Evolutionary conservation across 2,888 invertebrate genomes (phyloP).

Genomic region (Pandemis corylana): DNA sequence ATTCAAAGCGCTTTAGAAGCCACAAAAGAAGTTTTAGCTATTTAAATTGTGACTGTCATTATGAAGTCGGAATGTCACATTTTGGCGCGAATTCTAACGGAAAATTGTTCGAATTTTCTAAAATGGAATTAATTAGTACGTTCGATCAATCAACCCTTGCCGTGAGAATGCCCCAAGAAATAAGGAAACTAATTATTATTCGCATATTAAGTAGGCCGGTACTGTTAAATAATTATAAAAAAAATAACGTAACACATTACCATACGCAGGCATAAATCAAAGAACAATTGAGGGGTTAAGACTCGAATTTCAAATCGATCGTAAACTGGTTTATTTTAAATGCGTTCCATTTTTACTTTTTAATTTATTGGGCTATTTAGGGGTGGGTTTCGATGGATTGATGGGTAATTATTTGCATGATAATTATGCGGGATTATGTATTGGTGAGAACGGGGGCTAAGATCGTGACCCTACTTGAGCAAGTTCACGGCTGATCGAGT

Average conservation of each 20-base stretch:
- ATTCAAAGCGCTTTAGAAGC: constrained; percentile 25
- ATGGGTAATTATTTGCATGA: constrained; percentile 78
- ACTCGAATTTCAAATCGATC: constrained; percentile 52
- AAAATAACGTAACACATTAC: constrained; percentile 58
- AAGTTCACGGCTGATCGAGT: constrained; percentile 39
- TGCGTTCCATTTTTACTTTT: constrained; percentile 61
- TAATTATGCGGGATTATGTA: constrained; percentile 63
- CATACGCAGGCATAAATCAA: constrained; percentile 82
- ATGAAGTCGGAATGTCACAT: constrained; percentile 14
- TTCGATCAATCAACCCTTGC: constrained; percentile 74
- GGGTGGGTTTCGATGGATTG: constrained; percentile 62
- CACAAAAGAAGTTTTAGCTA: constrained; percentile 4
- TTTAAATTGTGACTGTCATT: constrained; percentile 11
- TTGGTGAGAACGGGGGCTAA: constrained; percentile 65
- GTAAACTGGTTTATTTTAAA: constrained; percentile 69
- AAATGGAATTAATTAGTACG: constrained; percentile 42
- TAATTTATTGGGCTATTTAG: constrained; percentile 78
- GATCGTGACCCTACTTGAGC: constrained; percentile 32
- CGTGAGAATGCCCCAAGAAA: constrained; percentile 76
- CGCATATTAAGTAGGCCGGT: constrained; percentile 76
- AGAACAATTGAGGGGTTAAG: constrained; percentile 77
- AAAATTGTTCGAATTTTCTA: constrained; percentile 37
- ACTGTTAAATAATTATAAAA: constrained; percentile 66
- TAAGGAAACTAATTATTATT: constrained; percentile 81
- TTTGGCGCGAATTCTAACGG: constrained; percentile 21